Evolutionary conservation across 2,888 invertebrate genomes (phyloP).

Genomic region (Unio pictorum): DNA sequence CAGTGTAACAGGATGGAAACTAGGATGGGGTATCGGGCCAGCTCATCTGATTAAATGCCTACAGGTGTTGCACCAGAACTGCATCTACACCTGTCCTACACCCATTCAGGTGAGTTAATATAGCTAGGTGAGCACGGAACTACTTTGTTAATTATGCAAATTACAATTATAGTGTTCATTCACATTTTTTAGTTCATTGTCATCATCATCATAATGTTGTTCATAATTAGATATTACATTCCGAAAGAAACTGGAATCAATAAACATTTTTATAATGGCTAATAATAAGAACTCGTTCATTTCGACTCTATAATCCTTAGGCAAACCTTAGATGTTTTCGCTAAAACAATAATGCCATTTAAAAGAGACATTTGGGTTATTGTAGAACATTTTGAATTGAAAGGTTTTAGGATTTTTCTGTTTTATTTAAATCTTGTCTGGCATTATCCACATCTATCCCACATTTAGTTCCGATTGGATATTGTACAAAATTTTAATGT

Average conservation of each 20-base stretch:
- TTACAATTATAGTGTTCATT: neutral
- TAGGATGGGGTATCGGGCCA: constrained; percentile 97
- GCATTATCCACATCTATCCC: no score
- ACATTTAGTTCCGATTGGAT: no score
- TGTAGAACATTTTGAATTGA: no score
- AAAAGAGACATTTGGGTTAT: no score
- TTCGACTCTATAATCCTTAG: no score
- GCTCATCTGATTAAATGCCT: constrained; percentile 83
- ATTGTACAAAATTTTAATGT: no score
- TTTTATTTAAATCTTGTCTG: no score
- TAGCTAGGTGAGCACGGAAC: neutral
- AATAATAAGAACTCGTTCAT: no score
- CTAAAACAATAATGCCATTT: no score
- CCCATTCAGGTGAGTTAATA: constrained; percentile 79
- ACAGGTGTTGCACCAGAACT: constrained; percentile 92
- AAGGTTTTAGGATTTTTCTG: no score
- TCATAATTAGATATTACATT: neutral
- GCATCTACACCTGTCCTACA: constrained; percentile 91
- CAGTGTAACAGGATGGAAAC: constrained; percentile 89
- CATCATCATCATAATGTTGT: neutral
- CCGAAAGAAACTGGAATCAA: neutral
- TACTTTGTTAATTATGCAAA: neutral
- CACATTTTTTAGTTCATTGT: no score
- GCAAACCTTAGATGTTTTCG: no score
- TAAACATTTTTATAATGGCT: neutral